Percentiles rank a stretch among this genome's conserved stretches.
Evolutionary conservation across 1,140 invertebrate species (phyloP).

Genomic region (Drosophila mauritiana): DNA sequence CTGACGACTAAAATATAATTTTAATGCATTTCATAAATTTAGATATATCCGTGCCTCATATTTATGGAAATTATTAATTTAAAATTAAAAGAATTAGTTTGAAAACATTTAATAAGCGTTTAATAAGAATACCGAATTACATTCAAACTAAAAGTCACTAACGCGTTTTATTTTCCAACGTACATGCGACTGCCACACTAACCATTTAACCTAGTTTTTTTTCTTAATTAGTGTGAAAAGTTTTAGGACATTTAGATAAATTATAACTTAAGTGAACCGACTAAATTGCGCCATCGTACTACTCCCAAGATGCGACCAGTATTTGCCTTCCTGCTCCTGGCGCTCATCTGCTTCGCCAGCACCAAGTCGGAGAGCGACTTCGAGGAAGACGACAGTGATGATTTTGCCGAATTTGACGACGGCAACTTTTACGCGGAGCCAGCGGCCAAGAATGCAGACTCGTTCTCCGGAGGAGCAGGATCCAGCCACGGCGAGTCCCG

Average conservation of each 20-base stretch:
- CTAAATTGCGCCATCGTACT: constrained; percentile 27
- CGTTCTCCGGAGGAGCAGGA: constrained; percentile 12
- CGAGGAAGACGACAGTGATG: constrained; percentile 87
- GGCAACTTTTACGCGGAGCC: constrained; percentile 85
- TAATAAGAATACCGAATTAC: neutral
- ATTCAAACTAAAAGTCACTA: neutral
- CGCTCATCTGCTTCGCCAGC: constrained; percentile 58
- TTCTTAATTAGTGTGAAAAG: constrained; percentile 69
- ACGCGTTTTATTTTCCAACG: neutral
- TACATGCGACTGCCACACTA: neutral
- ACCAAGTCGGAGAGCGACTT: constrained; percentile 40
- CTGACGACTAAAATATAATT: too few relatives aligned
- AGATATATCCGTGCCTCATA: too few relatives aligned
- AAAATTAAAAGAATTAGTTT: too few relatives aligned
- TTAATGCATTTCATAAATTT: too few relatives aligned
- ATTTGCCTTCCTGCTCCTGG: constrained; percentile 62
- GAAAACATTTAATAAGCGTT: too few relatives aligned
- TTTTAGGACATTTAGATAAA: constrained; percentile 62
- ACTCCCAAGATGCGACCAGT: constrained; percentile 62
- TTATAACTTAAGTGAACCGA: constrained; percentile 57
- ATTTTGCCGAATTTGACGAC: constrained; percentile 98
- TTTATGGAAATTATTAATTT: too few relatives aligned
- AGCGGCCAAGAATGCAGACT: constrained; percentile 58
- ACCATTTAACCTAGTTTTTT: constrained; percentile 71
- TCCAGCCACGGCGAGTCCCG: constrained; percentile 7